Base-by-base conservation (phyloP, 2,113 vertebrate species). In the Tragelaphus strepsiceros region DNA sequence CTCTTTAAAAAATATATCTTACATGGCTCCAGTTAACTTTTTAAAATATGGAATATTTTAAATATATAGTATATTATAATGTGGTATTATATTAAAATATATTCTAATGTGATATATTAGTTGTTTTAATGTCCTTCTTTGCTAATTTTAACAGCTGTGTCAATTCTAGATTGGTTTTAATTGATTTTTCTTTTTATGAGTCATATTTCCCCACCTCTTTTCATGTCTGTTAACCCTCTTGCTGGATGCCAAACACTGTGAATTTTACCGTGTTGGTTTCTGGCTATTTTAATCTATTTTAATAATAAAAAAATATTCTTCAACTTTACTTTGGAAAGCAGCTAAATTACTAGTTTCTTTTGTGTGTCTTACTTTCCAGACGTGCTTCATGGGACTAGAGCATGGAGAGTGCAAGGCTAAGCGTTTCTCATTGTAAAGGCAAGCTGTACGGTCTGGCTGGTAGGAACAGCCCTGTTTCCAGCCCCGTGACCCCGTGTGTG, bases 251-350 rank as follows among this genome's bases (percentile, higher is more conserved):
- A 43, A 77, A 43, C 22, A 77, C 64, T 43, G 51, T 91, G 64
- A 89, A 51, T 88, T 92, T 94, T 89, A 90, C 67, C 32, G 88
- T 82, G 22, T 61, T 84, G 77, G n/a, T 89, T 94, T 59, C 87
- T 87, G 59, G 90, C 91, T 94, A 49, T 91, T 91, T 96, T 59
- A 85, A 28, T 80, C 46, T 95, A 88, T 28, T 30, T 85, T 43
- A 77, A 77, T 77, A 43, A 77, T 24, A 26, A 77, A 80, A 91
- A 78, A 80, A 39, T 58, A 80, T 62, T 71, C 30, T 88, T 67
- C 53, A 89, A 7, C 59, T 94, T 97, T 80, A 49, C 62, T 96
- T 78, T 93, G 51, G 35, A 88, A 95, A 88, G 43, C 43, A 84
- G 24, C 26, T 93, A 35, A 83, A 51, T 88, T 46, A 53, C 28